These are phyloP conservation scores for Scophthalmus maximus DNA, from an alignment of 2,113 vertebrate species.

Conservation along the genomic window DNA sequence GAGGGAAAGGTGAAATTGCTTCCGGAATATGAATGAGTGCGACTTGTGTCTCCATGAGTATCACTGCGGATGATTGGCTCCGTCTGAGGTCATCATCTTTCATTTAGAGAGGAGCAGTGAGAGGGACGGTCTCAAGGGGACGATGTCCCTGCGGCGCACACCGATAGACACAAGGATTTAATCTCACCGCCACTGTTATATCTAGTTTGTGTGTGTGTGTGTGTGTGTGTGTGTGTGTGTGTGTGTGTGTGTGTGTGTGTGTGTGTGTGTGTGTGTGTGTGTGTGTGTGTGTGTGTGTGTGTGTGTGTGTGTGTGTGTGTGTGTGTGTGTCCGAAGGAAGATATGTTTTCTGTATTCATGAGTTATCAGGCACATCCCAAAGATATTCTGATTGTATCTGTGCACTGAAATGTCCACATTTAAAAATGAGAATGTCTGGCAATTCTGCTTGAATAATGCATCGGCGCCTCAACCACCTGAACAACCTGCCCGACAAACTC, in stretches of 20 bases:
- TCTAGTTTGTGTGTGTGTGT: slow-evolving; percentile 23
- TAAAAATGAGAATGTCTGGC: not conserved
- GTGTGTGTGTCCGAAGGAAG: slow-evolving; percentile 9
- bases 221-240: slow-evolving; percentile 17
- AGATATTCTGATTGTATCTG: slow-evolving; percentile 29
- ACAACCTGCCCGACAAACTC: not conserved
- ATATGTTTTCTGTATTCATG: slow-evolving; percentile 54
- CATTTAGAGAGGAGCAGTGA: slow-evolving; percentile 42
- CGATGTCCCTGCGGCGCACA: not conserved
- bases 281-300: slow-evolving; percentile 23
- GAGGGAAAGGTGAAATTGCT: slow-evolving; percentile 48
- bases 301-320: slow-evolving; percentile 18
- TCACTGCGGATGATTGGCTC: slow-evolving; percentile 56
- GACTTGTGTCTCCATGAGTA: slow-evolving; percentile 27
- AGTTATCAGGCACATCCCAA: slow-evolving; percentile 26
- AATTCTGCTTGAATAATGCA: not conserved
- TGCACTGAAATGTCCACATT: not conserved
- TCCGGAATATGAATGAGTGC: slow-evolving; percentile 51
- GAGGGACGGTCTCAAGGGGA: slow-evolving; percentile 35
- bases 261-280: slow-evolving; percentile 19
- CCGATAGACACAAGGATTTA: slow-evolving; percentile 48
- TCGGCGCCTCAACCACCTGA: not conserved
- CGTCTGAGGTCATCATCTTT: slow-evolving; percentile 60
- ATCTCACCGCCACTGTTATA: no score
- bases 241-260: slow-evolving; percentile 18